Evolutionary conservation across 1,140 invertebrate species (phyloP).

Genomic region (Lordiphosa mommai): DNA sequence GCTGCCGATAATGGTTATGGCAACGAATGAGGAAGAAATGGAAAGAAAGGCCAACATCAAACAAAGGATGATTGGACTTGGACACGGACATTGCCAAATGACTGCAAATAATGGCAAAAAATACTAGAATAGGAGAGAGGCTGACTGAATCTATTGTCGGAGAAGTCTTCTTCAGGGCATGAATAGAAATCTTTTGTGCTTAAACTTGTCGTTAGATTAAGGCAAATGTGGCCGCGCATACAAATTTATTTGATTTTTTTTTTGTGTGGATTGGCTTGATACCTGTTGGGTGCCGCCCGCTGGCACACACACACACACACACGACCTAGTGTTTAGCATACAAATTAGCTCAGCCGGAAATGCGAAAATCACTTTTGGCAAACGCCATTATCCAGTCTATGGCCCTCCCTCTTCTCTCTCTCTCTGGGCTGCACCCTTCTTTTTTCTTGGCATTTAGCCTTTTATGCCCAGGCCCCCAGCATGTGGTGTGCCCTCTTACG

Average conservation of each 20-base stretch:
- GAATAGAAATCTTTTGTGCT: constrained; percentile 72
- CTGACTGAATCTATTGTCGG: constrained; percentile 3
- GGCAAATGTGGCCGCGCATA: constrained; percentile 72
- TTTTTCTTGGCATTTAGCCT: constrained; percentile 9
- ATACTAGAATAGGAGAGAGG: neutral
- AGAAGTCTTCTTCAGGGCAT: constrained; percentile 22
- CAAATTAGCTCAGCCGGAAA: constrained; percentile 69
- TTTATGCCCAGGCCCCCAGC: constrained; percentile 10
- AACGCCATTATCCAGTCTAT: constrained; percentile 62
- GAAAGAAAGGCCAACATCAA: constrained; percentile 29
- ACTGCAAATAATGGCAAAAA: constrained; percentile 66
- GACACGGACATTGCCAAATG: constrained; percentile 54
- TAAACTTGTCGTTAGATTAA: constrained; percentile 76
- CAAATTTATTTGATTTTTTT: constrained; percentile 49
- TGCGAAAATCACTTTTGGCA: constrained; percentile 73
- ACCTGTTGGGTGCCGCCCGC: constrained; percentile 54
- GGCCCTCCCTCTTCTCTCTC: constrained; percentile 17
- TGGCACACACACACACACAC: constrained; percentile 12
- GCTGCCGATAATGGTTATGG: constrained; percentile 74
- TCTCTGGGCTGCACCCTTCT: neutral
- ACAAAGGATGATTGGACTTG: constrained; percentile 33
- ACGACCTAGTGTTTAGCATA: constrained; percentile 65
- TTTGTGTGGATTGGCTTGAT: no score
- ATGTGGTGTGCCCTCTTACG: constrained; percentile 11
- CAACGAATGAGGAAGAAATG: constrained; percentile 23